phyloP scores from a whole-genome alignment of 2,888 invertebrate species.

The Dromius quadrimaculatus region DNA sequence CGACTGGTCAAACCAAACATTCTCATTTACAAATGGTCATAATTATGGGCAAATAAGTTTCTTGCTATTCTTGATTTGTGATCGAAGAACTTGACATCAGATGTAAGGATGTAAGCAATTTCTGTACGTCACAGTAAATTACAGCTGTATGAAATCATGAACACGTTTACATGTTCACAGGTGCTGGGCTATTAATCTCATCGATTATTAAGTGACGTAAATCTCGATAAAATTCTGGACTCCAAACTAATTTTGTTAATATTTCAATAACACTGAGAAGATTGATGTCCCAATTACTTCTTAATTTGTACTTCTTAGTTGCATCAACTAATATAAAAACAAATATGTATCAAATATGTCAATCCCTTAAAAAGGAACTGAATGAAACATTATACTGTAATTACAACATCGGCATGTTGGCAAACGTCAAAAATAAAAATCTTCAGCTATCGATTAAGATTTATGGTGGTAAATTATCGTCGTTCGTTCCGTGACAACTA shows the following conservation, averaged over 20 bases:
- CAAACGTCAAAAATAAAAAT: constrained; percentile 8
- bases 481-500: constrained; percentile 17
- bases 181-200: no score
- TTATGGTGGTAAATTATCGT: constrained; percentile 30
- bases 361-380: constrained; percentile 23
- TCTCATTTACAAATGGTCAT: no score
- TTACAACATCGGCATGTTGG: constrained; percentile 15
- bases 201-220: no score
- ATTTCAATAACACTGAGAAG: not conserved
- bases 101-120: constrained; percentile 17
- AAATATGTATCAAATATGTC: constrained; percentile 4
- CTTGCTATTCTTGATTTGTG: constrained; percentile 38
- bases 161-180: no score
- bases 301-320: not conserved
- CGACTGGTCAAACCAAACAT: no score
- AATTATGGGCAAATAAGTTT: constrained; percentile 27
- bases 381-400: constrained; percentile 28
- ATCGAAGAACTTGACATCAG: constrained; percentile 8
- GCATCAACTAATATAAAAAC: not conserved
- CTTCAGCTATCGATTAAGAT: constrained; percentile 38
- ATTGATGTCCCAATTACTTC: not conserved
- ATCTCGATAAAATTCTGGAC: no score
- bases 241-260: not conserved
- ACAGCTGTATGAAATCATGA: no score
- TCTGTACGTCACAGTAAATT: constrained; percentile 34